A percentile compares a stretch with the other conserved stretches of the same genome.
Conservation (phyloP, 2,888 invertebrate species). For the Netelia fuscicornis region DNA sequence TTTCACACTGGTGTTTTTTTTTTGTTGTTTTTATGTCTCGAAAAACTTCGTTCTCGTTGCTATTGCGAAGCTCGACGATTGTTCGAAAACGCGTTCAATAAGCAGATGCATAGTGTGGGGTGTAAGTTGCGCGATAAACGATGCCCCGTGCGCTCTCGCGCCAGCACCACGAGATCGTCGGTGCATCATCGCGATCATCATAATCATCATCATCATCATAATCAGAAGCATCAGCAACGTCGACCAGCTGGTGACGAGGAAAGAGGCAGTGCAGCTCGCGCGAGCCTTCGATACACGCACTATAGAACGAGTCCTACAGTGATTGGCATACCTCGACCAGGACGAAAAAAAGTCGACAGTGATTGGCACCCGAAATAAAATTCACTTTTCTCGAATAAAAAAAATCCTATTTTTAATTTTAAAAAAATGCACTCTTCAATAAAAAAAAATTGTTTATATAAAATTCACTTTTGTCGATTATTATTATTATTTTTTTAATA, state of each 20-base stretch:
- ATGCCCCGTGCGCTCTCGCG: conserved; percentile 56
- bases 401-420: too few relatives aligned
- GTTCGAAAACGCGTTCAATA: too few relatives aligned
- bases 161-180: conserved; percentile 45
- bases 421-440: too few relatives aligned
- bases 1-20: too few relatives aligned
- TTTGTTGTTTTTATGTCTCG: too few relatives aligned
- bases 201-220: conserved; percentile 49
- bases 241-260: conserved; percentile 58
- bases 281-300: conserved; percentile 69
- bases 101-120: conserved; percentile 14
- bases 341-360: not conserved
- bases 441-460: too few relatives aligned
- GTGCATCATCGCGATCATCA: conserved; percentile 48
- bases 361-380: not conserved
- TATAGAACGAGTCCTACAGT: conserved; percentile 13
- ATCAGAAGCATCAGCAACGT: conserved; percentile 48
- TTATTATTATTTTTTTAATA: too few relatives aligned
- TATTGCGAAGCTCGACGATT: too few relatives aligned
- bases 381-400: not conserved
- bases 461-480: too few relatives aligned
- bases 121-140: conserved; percentile 52
- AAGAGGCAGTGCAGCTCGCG: conserved; percentile 70
- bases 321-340: conserved; percentile 8
- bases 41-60: too few relatives aligned